Base-by-base conservation (phyloP, 2,888 invertebrate genomes). In the Asteroscopus sphinx region DNA sequence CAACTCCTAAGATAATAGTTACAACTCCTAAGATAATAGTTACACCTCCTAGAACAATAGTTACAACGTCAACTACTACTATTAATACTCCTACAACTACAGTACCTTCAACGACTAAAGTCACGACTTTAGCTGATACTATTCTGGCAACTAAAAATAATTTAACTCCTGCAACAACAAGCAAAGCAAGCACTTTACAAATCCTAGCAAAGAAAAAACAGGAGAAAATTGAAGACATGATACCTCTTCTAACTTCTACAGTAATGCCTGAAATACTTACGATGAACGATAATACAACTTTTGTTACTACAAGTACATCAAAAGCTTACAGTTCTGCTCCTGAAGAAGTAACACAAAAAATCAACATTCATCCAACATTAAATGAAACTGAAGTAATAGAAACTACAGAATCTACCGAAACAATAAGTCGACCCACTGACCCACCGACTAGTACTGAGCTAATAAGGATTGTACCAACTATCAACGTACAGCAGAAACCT, bases 301-400 rank as follows among this genome's bases (percentile, higher is more conserved):
- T 68, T 44, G 59, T 66, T 30, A 74, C 71, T 28, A 75, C 59
- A 32, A 58, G 37, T 33, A 68, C 55, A 33, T 32, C 48, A 36
- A 70, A 66, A 44, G 33, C 26, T 2, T 9, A 37, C 3, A 60
- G 25, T 16, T 45, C 67, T 30, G 46, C 25, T 39, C 44, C 36
- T 35, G 77, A 70, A 68, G 63, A 62, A 56, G 58, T 59, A 15
- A 74, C 73, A 11, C 59, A 41, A 15, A 65, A 40, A 17, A 30
- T 42, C 7, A 46, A 62, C 9, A 65, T 52, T 35, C 72, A 73
- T 53, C 67, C 78, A 37, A 70, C 79, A 45, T 76, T 81, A 36
- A 85, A 81, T 49, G 79, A 65, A 73, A 86, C 85, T 42, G 67
- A 74, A 36, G 42, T 41, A 25, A 57, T 60, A 33, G 46, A 57